Evolutionary conservation across 2,113 vertebrate species (phyloP).

Genomic region (Pitta sordida): DNA sequence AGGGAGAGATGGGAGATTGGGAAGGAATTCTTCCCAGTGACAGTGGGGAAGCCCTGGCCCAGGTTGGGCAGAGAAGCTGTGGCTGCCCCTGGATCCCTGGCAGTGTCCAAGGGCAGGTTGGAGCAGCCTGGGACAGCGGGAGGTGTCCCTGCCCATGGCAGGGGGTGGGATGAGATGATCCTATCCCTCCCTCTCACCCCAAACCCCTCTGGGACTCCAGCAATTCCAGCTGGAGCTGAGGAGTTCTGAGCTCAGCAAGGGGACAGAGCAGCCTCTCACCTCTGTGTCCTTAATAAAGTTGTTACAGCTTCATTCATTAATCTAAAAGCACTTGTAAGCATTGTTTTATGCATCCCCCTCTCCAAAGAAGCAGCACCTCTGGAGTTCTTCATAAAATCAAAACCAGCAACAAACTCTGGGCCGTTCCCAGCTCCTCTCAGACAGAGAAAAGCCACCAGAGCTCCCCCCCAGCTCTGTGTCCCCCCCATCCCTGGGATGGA

Average conservation of each 20-base stretch:
- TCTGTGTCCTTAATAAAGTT: neutral
- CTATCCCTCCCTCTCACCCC: neutral
- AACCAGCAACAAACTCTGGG: neutral
- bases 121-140: rapidly evolving
- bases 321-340: slow-evolving; percentile 1
- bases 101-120: neutral
- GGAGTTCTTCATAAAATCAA: neutral
- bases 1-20: rapidly evolving
- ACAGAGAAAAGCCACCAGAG: rapidly evolving
- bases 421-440: neutral
- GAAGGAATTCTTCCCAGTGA: rapidly evolving
- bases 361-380: neutral
- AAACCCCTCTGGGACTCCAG: neutral
- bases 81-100: neutral
- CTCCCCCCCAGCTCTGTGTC: neutral
- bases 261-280: neutral
- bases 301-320: slow-evolving; percentile 15
- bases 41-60: neutral
- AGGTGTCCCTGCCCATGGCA: neutral
- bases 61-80: neutral
- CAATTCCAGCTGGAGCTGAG: slow-evolving; percentile 24
- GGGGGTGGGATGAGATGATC: neutral
- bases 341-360: neutral
- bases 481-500: neutral
- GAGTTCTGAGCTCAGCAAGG: slow-evolving; percentile 6